Evolutionary conservation across 2,888 invertebrate species (phyloP).

Genomic region (Thysanoteuthis rhombus): DNA sequence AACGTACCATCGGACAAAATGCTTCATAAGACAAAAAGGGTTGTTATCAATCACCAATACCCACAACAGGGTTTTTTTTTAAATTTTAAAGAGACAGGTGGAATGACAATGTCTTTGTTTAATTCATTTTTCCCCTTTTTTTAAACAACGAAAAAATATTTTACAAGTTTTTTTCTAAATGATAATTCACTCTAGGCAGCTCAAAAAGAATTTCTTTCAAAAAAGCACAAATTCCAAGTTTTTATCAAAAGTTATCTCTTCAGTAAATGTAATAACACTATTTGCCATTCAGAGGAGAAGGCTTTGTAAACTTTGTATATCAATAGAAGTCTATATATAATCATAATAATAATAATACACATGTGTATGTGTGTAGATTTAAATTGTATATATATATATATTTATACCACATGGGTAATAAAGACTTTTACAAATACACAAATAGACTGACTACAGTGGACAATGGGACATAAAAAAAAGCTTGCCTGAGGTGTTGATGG

Average conservation of each 20-base stretch:
- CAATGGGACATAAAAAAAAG: background rate
- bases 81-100: background rate
- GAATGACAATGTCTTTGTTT: background rate
- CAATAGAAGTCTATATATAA: background rate
- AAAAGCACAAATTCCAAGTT: background rate
- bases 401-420: background rate
- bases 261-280: background rate
- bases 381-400: background rate
- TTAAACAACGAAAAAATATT: background rate
- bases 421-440: background rate
- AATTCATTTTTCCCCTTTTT: background rate
- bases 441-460: background rate
- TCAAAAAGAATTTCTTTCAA: background rate
- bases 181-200: background rate
- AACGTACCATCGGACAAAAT: background rate
- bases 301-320: background rate
- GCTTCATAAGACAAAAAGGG: background rate
- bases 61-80: background rate
- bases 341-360: background rate
- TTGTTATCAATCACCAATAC: too few species aligned
- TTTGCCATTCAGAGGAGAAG: background rate
- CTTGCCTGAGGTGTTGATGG: background rate
- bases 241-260: background rate
- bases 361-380: background rate
- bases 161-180: background rate